Evolutionary conservation across 2,113 vertebrate species (phyloP).

Genomic region (Mionectes macconnelli): DNA sequence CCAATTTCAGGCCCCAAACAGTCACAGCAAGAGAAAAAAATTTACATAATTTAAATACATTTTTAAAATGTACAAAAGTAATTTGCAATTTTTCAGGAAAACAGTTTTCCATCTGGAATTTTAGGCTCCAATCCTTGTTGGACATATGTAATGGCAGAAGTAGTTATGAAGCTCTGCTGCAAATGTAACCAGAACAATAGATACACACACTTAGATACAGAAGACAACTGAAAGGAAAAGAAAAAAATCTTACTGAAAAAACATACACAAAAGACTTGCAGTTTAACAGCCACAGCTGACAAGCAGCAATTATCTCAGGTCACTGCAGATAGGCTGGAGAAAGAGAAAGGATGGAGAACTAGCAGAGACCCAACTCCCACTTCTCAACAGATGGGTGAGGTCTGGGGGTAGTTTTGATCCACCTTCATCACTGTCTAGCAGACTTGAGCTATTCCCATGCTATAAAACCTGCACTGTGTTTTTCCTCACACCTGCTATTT

Average conservation of each 20-base stretch:
- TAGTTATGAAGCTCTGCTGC: not conserved
- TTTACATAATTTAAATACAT: not conserved
- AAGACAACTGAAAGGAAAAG: not conserved
- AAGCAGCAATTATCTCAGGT: not conserved
- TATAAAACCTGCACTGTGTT: not conserved
- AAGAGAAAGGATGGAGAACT: not conserved
- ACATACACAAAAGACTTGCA: fast-evolving
- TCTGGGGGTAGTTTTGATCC: not conserved
- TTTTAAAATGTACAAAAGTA: not conserved
- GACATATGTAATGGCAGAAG: not conserved
- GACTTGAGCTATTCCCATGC: not conserved
- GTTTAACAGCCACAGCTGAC: not conserved
- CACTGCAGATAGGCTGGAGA: not conserved
- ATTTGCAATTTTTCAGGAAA: not conserved
- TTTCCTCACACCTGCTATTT: conserved; percentile 20
- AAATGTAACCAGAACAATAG: not conserved
- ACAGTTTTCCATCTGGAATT: not conserved
- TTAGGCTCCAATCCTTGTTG: not conserved
- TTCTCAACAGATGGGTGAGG: conserved; percentile 17
- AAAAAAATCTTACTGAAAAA: not conserved
- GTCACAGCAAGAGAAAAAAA: not conserved
- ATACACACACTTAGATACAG: not conserved
- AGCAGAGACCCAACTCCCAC: not conserved
- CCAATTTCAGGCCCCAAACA: not conserved
- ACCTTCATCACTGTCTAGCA: conserved; percentile 7